Evolutionary conservation across 2,888 invertebrate species (phyloP).

Genomic region (Rhamnusium bicolor): DNA sequence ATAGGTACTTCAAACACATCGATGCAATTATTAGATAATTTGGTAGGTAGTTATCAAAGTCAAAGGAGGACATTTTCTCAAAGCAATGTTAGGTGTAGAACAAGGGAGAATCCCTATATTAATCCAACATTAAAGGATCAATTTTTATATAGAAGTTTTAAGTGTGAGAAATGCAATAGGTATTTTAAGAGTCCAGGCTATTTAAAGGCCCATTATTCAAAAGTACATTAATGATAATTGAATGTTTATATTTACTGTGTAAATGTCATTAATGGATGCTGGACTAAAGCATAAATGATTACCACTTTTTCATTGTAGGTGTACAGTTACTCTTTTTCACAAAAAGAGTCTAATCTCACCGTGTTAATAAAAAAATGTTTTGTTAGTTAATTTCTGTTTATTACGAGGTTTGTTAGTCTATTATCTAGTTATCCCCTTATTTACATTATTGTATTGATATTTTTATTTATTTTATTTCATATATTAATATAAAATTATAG

Average conservation of each 20-base stretch:
- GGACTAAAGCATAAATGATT: conserved; percentile 7
- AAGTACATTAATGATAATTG: conserved; percentile 62
- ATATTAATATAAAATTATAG: background rate
- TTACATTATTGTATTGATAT: background rate
- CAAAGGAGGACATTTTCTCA: conserved; percentile 59
- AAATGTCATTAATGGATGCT: conserved; percentile 23
- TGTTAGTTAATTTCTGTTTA: background rate
- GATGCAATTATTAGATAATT: conserved; percentile 58
- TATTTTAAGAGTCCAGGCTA: conserved; percentile 70
- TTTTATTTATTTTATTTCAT: background rate
- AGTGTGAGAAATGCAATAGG: conserved; percentile 67
- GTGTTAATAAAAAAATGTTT: background rate
- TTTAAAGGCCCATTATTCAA: conserved; percentile 68
- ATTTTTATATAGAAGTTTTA: conserved; percentile 67
- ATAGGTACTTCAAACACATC: conserved; percentile 45
- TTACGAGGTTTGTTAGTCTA: background rate
- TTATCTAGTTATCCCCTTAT: background rate
- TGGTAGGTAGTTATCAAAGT: conserved; percentile 57
- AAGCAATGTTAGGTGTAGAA: conserved; percentile 65
- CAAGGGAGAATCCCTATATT: conserved; percentile 67
- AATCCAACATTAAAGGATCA: conserved; percentile 68
- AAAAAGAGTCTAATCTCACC: background rate
- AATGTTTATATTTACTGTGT: conserved; percentile 22
- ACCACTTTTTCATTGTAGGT: background rate
- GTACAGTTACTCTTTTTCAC: background rate